Conservation (phyloP, 2,113 vertebrate species). For the Cynopterus brachyotis region DNA sequence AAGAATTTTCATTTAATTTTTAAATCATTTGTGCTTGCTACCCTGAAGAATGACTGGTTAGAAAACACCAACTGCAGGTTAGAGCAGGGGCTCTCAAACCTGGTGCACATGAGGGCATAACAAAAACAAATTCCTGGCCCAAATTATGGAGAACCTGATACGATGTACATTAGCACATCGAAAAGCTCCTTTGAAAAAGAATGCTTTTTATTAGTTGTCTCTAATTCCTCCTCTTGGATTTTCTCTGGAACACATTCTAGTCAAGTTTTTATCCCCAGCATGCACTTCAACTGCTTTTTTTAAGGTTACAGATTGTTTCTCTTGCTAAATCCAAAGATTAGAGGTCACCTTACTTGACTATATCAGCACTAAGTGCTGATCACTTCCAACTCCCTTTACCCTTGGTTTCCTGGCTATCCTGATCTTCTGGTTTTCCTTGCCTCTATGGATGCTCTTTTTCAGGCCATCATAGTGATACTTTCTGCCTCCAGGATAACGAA, state of each 20-base stretch:
- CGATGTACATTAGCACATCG: neutral
- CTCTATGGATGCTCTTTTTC: neutral
- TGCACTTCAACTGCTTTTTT: neutral
- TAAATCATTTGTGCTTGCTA: neutral
- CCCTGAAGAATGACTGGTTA: neutral
- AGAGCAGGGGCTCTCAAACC: neutral
- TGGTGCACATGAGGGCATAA: neutral
- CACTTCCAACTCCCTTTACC: neutral
- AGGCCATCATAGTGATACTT: neutral
- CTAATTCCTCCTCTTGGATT: neutral
- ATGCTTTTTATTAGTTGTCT: neutral
- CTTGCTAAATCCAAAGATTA: neutral
- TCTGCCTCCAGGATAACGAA: neutral
- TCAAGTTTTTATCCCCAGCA: neutral
- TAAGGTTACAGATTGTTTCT: neutral
- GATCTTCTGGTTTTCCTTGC: neutral
- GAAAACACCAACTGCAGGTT: neutral
- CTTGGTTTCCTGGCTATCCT: neutral
- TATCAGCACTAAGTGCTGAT: neutral
- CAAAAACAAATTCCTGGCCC: neutral
- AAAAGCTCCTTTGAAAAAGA: neutral
- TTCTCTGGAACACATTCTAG: neutral
- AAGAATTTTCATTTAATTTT: neutral
- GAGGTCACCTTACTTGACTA: neutral
- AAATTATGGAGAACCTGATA: neutral